phyloP scores from a whole-genome alignment of 2,797 vertebrate species.

The Phoxinus dragarum region DNA sequence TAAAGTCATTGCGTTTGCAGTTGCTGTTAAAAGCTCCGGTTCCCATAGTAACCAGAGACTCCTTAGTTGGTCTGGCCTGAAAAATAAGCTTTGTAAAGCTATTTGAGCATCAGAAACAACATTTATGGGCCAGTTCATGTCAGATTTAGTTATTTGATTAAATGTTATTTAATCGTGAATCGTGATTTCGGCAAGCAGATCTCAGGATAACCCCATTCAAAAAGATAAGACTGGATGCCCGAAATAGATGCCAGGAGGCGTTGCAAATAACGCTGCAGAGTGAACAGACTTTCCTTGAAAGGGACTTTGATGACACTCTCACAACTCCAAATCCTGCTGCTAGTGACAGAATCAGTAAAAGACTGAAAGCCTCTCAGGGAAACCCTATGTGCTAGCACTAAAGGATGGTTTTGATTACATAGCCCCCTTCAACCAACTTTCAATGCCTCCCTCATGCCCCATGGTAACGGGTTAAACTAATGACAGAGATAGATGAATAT shows the following conservation, averaged over 20 bases:
- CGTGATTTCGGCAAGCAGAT: neutral
- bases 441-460: slow-evolving; percentile 1
- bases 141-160: neutral
- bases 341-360: neutral
- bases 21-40: too few species aligned
- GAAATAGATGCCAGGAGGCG: neutral
- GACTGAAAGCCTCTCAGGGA: neutral
- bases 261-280: neutral
- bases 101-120: neutral
- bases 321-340: neutral
- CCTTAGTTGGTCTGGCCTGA: neutral
- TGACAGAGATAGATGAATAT: slow-evolving; percentile 3
- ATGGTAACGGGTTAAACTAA: neutral
- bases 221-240: neutral
- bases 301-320: neutral
- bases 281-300: neutral
- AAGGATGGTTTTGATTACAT: neutral
- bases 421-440: neutral
- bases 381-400: neutral
- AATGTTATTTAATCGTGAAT: neutral
- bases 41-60: neutral
- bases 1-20: too few species aligned
- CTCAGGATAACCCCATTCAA: neutral
- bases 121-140: neutral
- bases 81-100: neutral